Conservation (phyloP, 1,140 invertebrate species). For the Radopholus similis region DNA sequence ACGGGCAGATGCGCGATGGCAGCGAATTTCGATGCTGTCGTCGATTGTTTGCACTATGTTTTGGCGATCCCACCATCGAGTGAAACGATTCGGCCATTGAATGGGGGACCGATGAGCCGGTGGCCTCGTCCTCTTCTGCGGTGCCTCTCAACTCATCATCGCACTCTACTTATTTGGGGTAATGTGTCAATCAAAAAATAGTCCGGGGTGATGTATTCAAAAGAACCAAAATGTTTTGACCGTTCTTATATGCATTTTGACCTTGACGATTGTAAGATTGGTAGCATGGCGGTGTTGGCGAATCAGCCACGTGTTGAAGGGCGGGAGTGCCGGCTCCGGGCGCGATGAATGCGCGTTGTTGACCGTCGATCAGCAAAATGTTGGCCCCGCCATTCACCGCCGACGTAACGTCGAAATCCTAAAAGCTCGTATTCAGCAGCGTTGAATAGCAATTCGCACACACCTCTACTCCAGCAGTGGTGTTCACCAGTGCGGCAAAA, state of each 20-base stretch:
- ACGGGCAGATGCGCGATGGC: constrained; percentile 22
- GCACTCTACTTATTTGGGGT: no score
- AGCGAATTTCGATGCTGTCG: constrained; percentile 33
- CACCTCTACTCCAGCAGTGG: not conserved
- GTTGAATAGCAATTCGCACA: not conserved
- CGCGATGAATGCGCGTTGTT: constrained; percentile 7
- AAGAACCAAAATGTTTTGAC: no score
- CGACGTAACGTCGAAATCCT: not conserved
- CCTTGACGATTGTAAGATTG: no score
- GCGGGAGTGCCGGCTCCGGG: not conserved
- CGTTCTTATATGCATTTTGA: no score
- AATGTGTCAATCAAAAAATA: no score
- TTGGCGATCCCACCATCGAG: not conserved
- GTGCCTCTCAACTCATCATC: not conserved
- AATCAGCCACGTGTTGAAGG: not conserved
- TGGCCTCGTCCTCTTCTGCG: not conserved
- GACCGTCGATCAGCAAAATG: constrained; percentile 11
- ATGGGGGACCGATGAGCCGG: not conserved
- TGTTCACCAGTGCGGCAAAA: constrained; percentile 19
- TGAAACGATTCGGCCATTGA: constrained; percentile 5
- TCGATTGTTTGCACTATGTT: constrained; percentile 2
- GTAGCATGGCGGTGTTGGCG: not conserved
- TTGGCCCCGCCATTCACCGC: not conserved
- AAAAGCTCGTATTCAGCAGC: not conserved
- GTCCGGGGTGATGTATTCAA: no score